Conservation (phyloP, 2,797 vertebrate species). For the Ctenochaetus hawaiiensis region DNA sequence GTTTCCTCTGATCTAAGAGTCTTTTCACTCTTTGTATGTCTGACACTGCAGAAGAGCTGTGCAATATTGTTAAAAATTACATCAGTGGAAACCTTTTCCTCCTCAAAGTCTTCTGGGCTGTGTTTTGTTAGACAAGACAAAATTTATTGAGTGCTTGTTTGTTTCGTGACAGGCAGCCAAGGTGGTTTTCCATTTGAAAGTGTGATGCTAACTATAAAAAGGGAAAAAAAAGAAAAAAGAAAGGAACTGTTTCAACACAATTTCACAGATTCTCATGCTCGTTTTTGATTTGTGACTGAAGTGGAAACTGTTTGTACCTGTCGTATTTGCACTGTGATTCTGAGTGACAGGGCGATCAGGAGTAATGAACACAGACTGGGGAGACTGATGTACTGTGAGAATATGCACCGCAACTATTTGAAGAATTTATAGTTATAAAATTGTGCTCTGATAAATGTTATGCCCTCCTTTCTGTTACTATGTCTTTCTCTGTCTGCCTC, state of each 20-base stretch:
- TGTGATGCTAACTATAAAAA: slow-evolving; percentile 11
- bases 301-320: slow-evolving; percentile 38
- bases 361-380: slow-evolving; percentile 38
- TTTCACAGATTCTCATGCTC: slow-evolving; percentile 3
- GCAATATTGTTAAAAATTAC: neutral
- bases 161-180: slow-evolving; percentile 20
- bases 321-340: slow-evolving; percentile 5
- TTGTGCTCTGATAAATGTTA: slow-evolving; percentile 8
- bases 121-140: slow-evolving; percentile 28
- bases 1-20: neutral
- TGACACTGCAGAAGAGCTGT: neutral
- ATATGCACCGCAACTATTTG: slow-evolving; percentile 11
- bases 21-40: neutral
- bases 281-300: slow-evolving; percentile 18
- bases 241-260: neutral
- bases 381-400: slow-evolving; percentile 1
- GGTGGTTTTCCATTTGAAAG: slow-evolving; percentile 47
- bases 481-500: neutral
- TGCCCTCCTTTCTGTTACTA: neutral
- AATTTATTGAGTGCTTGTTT: slow-evolving; percentile 12
- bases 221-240: neutral
- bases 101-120: slow-evolving; percentile 6
- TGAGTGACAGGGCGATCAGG: slow-evolving; percentile 40
- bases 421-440: slow-evolving; percentile 6
- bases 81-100: neutral